Evolutionary conservation across 2,888 invertebrate genomes (phyloP).

Genomic region (Allacma fusca): DNA sequence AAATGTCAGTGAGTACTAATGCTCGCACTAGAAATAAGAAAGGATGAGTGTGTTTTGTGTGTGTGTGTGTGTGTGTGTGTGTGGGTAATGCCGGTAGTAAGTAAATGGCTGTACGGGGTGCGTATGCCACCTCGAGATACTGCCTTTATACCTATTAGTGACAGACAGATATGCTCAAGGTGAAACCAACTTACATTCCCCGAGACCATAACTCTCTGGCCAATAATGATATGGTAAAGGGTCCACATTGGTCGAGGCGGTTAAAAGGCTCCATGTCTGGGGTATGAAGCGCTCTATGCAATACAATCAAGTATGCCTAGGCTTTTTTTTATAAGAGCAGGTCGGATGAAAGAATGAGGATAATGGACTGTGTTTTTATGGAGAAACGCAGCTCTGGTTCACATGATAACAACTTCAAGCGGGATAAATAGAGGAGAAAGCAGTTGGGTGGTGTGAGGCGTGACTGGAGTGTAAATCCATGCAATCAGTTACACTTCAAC

Average conservation of each 20-base stretch:
- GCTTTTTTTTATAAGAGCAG: not conserved
- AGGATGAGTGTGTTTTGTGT: not conserved
- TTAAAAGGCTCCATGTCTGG: too few species aligned
- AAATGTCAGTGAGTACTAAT: not conserved
- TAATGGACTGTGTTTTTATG: constrained; percentile 29
- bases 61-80: too few species aligned
- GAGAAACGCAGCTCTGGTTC: constrained; percentile 19
- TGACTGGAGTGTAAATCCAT: constrained; percentile 17
- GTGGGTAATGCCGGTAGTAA: not conserved
- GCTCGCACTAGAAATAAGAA: not conserved
- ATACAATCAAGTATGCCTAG: not conserved
- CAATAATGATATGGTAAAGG: too few species aligned
- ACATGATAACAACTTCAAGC: constrained; percentile 5
- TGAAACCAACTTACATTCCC: too few species aligned
- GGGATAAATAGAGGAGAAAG: constrained; percentile 10
- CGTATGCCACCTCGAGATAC: too few species aligned
- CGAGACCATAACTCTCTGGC: too few species aligned
- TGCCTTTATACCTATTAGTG: too few species aligned
- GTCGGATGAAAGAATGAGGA: not conserved
- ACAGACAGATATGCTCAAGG: too few species aligned
- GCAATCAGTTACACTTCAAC: constrained; percentile 21
- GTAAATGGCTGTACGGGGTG: too few species aligned
- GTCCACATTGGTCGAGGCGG: too few species aligned
- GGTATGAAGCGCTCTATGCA: not conserved
- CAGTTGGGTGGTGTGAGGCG: not conserved